Evolutionary conservation across 2,888 invertebrate genomes (phyloP).

Genomic region (Catonia carolina): DNA sequence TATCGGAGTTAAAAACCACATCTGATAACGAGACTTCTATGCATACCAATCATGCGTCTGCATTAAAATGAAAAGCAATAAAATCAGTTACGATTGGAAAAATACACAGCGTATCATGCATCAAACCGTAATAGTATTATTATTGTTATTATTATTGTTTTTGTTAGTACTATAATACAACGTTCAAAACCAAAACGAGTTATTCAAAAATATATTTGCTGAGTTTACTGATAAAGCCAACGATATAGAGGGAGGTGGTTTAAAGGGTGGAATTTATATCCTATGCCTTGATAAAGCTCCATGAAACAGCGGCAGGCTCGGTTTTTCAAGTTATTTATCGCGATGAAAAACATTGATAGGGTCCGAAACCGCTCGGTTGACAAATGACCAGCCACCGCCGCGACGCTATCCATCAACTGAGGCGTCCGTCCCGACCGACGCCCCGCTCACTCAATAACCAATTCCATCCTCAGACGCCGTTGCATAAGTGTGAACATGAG

Average conservation of each 20-base stretch:
- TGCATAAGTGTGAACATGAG: no score
- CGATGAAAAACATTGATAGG: constrained; percentile 27
- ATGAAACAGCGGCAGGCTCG: constrained; percentile 12
- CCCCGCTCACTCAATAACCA: neutral
- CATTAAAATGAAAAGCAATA: constrained; percentile 24
- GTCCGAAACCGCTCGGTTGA: constrained; percentile 20
- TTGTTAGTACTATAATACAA: neutral
- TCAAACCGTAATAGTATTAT: neutral
- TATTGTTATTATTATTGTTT: no score
- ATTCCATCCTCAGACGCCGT: no score
- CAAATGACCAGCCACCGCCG: constrained; percentile 15
- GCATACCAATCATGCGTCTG: constrained; percentile 14
- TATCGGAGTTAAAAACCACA: constrained; percentile 14
- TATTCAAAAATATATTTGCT: constrained; percentile 24
- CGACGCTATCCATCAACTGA: constrained; percentile 20
- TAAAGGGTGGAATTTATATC: neutral
- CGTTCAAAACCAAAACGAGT: constrained; percentile 8
- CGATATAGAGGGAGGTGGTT: neutral
- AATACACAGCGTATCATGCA: constrained; percentile 18
- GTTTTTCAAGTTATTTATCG: constrained; percentile 27
- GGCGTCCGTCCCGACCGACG: neutral
- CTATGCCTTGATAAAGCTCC: constrained; percentile 17
- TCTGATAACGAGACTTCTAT: constrained; percentile 24
- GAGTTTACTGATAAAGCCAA: neutral
- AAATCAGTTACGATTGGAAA: constrained; percentile 20